A percentile compares a stretch with the other conserved stretches of the same genome.
Evolutionary conservation across 2,888 invertebrate genomes (phyloP).

Genomic region (Crossocerus cetratus): DNA sequence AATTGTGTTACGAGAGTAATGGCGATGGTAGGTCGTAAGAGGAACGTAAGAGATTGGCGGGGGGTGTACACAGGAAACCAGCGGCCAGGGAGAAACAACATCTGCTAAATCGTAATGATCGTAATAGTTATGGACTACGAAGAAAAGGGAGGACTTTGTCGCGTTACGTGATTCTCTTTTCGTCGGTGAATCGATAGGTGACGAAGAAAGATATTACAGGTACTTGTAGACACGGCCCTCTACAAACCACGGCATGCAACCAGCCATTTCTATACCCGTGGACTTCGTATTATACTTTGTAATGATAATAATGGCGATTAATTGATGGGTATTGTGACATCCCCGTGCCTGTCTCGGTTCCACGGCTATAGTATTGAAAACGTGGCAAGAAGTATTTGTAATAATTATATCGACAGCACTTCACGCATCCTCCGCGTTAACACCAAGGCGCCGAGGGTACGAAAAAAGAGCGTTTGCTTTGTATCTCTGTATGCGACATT

Average conservation of each 20-base stretch:
- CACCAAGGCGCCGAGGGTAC: constrained; percentile 30
- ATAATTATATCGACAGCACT: constrained; percentile 28
- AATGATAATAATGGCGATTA: constrained; percentile 18
- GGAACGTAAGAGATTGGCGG: constrained; percentile 13
- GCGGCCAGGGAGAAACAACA: constrained; percentile 1
- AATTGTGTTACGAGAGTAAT: constrained; percentile 20
- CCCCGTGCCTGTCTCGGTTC: background rate
- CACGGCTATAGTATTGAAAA: constrained; percentile 18
- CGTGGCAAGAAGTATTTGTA: constrained; percentile 50
- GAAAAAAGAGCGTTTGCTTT: constrained; percentile 3
- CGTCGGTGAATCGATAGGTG: constrained; percentile 32
- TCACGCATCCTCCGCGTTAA: constrained; percentile 23
- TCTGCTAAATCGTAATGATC: constrained; percentile 9
- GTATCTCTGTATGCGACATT: background rate
- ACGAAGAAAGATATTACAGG: constrained; percentile 48
- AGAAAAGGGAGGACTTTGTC: constrained; percentile 6
- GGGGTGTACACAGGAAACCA: background rate
- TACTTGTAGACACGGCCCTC: constrained; percentile 54
- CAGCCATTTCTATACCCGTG: constrained; percentile 46
- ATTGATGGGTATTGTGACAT: constrained; percentile 17
- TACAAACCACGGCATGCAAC: constrained; percentile 61
- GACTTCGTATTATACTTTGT: constrained; percentile 29
- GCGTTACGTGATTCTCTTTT: constrained; percentile 26
- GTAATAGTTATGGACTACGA: constrained; percentile 8
- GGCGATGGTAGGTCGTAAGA: constrained; percentile 1